These are phyloP conservation scores for Numenius phaeopus DNA, from an alignment of 2,797 vertebrate species.

Conservation along the genomic window DNA sequence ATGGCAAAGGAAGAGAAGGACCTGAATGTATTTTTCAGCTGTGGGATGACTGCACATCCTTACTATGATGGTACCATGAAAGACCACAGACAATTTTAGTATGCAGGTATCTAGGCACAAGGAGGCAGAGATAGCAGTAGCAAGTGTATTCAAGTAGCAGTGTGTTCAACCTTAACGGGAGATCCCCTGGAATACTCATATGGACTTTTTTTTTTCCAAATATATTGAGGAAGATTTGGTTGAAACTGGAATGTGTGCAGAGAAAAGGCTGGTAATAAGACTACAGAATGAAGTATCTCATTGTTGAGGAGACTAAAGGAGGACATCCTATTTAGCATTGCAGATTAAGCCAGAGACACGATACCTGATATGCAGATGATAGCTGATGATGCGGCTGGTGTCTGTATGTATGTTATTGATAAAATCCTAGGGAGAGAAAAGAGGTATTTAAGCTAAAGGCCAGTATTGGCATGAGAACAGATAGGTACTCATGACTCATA, in stretches of 20 bases:
- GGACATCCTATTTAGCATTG: background rate
- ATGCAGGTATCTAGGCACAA: background rate
- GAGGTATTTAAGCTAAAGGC: background rate
- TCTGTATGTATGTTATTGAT: background rate
- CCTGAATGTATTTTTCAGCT: background rate
- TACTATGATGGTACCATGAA: background rate
- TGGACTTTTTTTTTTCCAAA: background rate
- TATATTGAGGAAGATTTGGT: background rate
- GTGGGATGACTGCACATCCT: background rate
- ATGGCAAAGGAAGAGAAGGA: background rate
- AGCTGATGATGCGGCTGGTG: background rate
- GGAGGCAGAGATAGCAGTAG: background rate
- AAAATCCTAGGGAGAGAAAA: background rate
- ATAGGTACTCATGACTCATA: background rate
- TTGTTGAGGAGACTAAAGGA: background rate
- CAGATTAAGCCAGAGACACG: background rate
- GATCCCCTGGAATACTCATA: fast-evolving
- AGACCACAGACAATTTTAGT: background rate
- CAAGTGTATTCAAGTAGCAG: background rate
- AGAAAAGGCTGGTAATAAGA: background rate
- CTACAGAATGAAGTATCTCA: background rate
- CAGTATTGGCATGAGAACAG: background rate
- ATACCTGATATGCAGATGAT: background rate
- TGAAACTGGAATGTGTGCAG: background rate
- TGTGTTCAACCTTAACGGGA: background rate